A percentile compares a stretch with the other conserved stretches of the same genome.
phyloP scores from a whole-genome alignment of 2,113 vertebrate genomes.

The Electrona antarctica region DNA sequence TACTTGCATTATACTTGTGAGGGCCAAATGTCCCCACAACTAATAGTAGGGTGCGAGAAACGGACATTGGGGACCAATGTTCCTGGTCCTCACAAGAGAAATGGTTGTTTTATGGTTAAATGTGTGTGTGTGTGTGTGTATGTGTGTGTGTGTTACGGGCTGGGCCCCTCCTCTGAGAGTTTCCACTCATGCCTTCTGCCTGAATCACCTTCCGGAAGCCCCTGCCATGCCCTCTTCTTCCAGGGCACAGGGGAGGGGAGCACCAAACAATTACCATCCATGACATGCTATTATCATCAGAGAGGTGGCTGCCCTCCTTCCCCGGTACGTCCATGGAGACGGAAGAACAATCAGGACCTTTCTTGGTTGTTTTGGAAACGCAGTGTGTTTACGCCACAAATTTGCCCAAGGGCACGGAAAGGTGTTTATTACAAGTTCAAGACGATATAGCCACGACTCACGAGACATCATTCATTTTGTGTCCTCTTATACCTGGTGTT shows the following conservation, averaged over 20 bases:
- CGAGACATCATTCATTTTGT: conserved; percentile 65
- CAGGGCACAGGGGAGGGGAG: conserved; percentile 54
- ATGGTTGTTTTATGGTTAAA: neutral
- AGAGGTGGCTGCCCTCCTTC: conserved; percentile 63
- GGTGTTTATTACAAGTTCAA: conserved; percentile 71
- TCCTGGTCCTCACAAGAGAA: neutral
- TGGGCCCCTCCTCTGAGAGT: conserved; percentile 38
- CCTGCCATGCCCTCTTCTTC: conserved; percentile 48
- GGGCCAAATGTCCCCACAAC: neutral
- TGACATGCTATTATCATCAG: conserved; percentile 74
- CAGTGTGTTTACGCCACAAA: conserved; percentile 60
- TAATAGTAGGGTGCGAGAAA: neutral
- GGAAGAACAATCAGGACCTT: conserved; percentile 45
- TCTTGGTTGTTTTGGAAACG: conserved; percentile 62
- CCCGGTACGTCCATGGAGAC: conserved; percentile 50
- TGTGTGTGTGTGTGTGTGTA: conserved; percentile 14
- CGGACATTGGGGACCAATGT: neutral
- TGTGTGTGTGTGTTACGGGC: conserved; percentile 43
- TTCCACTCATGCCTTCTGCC: conserved; percentile 60
- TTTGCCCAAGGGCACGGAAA: conserved; percentile 66
- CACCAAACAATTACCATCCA: conserved; percentile 64
- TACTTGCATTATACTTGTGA: conserved; percentile 2
- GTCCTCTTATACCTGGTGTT: conserved; percentile 62
- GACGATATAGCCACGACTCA: conserved; percentile 53
- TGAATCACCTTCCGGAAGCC: conserved; percentile 61